Evolutionary conservation across 2,113 vertebrate species (phyloP), one percentile per base, ranked within the genome.

Genomic region (Nymphicus hollandicus): DNA sequence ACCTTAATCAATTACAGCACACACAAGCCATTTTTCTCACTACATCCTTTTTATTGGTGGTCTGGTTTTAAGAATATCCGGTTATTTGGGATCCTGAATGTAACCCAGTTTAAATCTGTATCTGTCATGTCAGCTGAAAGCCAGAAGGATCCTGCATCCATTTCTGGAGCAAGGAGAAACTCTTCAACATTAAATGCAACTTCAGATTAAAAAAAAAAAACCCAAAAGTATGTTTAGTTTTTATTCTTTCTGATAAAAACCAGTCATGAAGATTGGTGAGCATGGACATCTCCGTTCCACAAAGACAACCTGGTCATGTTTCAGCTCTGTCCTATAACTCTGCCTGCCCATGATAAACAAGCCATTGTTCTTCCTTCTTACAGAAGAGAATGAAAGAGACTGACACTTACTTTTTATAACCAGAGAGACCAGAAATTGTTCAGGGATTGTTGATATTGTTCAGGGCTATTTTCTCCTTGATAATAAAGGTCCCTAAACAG

Each of bases 91-190:
- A 24, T 33, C 25, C 74, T 39, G 50, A 58, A 19, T 2, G 4
- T 8, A 8, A 7, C 24, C 0, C 1, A 10, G n/a, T 20, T 23
- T 17, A 28, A 41, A 46, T 3, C 63, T 13, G 0, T 11, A 9
- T 17, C 56, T 24, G 39, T 44, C 50, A 24, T 7, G 0, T 0
- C 37, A 74, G 9, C 47, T 33, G 53, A 8, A 39, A 24, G 46
- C 55, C 93, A 78, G 31, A 10, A 28, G 50, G 2, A 39, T 4
- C 58, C 84, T 41, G 39, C 72, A 47, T 14, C 43, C 1, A 9
- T 6, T 55, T 63, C 0, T 7, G 46, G 31, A 44, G 33, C n/a
- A 37, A 28, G 50, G 27, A 65, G 58, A 11, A 50, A 27, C 27
- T 53, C 56, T 81, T 35, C 23, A 81, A 58, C 37, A 35, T 64